These are phyloP conservation scores for Drosophila mauritiana DNA, from an alignment of 1,140 invertebrate species.

Conservation along the genomic window DNA sequence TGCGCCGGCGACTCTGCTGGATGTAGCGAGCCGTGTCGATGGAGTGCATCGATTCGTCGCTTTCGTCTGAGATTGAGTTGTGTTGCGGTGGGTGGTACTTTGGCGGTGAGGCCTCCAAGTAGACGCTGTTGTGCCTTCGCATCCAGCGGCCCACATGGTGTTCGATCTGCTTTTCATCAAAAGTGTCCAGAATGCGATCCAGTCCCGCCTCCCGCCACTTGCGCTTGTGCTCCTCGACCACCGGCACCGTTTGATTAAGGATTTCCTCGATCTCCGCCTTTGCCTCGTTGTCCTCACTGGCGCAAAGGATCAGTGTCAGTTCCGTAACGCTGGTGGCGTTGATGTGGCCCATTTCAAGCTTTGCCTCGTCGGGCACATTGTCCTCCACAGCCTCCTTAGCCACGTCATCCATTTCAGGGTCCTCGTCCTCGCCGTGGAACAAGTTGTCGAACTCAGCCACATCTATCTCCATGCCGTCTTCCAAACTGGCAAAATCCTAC, in stretches of 20 bases:
- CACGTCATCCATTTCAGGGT: neutral
- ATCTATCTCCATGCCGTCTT: slow-evolving; percentile 20
- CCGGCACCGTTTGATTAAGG: slow-evolving; percentile 67
- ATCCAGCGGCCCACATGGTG: slow-evolving; percentile 70
- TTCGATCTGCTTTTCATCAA: slow-evolving; percentile 72
- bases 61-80: neutral
- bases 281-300: slow-evolving; percentile 31
- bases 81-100: neutral
- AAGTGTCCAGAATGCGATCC: slow-evolving; percentile 69
- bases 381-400: slow-evolving; percentile 40
- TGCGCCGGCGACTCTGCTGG: slow-evolving; percentile 61
- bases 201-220: slow-evolving; percentile 69
- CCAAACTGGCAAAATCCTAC: slow-evolving; percentile 11
- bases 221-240: slow-evolving; percentile 69
- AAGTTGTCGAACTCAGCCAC: slow-evolving; percentile 32
- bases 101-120: slow-evolving; percentile 10
- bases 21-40: slow-evolving; percentile 74
- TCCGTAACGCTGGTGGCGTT: slow-evolving; percentile 44
- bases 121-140: slow-evolving; percentile 59
- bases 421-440: slow-evolving; percentile 22
- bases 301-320: slow-evolving; percentile 47
- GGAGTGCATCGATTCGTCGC: slow-evolving; percentile 69
- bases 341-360: slow-evolving; percentile 27
- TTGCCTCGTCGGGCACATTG: slow-evolving; percentile 18
- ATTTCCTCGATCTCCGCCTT: slow-evolving; percentile 55